Evolutionary conservation across 2,888 invertebrate genomes (phyloP).

Genomic region (Dasysyrphus tricinctus): DNA sequence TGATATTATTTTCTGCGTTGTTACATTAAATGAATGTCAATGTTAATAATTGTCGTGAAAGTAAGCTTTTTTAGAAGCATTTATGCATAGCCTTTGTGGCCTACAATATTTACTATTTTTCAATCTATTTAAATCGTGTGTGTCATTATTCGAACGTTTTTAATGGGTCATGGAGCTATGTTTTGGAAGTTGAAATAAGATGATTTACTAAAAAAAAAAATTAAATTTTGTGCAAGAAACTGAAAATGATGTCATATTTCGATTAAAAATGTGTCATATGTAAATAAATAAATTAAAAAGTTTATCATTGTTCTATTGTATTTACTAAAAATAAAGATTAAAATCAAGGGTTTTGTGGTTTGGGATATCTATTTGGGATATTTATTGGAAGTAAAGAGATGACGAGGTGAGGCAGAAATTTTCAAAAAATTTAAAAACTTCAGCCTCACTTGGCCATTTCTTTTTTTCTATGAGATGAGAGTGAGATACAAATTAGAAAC

Average conservation of each 20-base stretch:
- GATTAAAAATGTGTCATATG: not conserved
- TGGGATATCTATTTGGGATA: no score
- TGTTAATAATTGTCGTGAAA: not conserved
- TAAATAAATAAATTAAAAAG: not conserved
- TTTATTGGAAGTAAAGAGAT: no score
- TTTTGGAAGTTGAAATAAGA: not conserved
- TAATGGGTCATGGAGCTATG: not conserved
- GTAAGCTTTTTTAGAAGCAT: not conserved
- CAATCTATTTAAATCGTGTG: not conserved
- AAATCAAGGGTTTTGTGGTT: not conserved
- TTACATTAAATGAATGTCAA: slow-evolving; percentile 21
- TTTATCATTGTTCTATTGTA: not conserved
- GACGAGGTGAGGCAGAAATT: no score
- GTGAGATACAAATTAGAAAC: no score
- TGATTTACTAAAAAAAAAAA: not conserved
- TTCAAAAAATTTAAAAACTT: no score
- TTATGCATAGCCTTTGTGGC: not conserved
- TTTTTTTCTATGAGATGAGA: no score
- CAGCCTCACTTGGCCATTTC: no score
- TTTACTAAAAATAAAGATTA: not conserved
- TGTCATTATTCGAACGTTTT: not conserved
- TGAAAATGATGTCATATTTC: not conserved
- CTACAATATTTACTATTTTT: not conserved
- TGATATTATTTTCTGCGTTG: slow-evolving; percentile 1
- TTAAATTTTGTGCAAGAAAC: not conserved